Percentiles rank a stretch among this genome's conserved stretches.
Conservation (phyloP, 2,888 invertebrate genomes). For the Lutraria lutraria region DNA sequence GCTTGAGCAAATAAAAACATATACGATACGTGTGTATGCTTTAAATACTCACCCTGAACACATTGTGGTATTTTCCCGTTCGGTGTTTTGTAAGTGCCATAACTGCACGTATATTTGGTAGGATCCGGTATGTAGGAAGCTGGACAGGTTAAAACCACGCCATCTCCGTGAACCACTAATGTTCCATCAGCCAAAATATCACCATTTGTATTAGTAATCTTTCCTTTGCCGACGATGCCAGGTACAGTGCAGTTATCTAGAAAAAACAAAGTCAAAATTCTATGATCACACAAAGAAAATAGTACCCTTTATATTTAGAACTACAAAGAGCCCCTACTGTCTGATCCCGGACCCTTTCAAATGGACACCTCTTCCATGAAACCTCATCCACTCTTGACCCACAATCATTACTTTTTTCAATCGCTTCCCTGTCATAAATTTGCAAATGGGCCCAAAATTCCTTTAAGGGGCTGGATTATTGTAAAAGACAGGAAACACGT, state of each 20-base stretch:
- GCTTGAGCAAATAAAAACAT: neutral
- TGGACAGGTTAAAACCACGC: constrained; percentile 26
- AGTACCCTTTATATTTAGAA: too few species aligned
- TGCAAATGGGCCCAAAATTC: too few species aligned
- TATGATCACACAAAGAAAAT: neutral
- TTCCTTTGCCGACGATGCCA: neutral
- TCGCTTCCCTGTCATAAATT: too few species aligned
- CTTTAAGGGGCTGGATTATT: too few species aligned
- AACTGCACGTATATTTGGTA: neutral
- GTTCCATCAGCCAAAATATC: neutral
- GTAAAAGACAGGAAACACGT: too few species aligned
- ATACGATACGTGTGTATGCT: neutral
- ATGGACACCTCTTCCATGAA: neutral
- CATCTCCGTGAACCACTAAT: constrained; percentile 27
- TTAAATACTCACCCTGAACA: constrained; percentile 18
- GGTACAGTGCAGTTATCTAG: constrained; percentile 39
- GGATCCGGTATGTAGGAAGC: constrained; percentile 22
- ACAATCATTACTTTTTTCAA: too few species aligned
- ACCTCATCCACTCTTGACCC: neutral
- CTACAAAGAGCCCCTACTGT: neutral
- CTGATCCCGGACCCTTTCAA: neutral
- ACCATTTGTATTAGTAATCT: neutral
- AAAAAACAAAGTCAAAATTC: neutral
- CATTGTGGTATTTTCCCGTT: constrained; percentile 24
- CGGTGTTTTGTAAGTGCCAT: constrained; percentile 24